Evolutionary conservation across 2,888 invertebrate species (phyloP), one percentile per base, ranked within the genome.

Genomic region (Lamellibrachia satsuma): DNA sequence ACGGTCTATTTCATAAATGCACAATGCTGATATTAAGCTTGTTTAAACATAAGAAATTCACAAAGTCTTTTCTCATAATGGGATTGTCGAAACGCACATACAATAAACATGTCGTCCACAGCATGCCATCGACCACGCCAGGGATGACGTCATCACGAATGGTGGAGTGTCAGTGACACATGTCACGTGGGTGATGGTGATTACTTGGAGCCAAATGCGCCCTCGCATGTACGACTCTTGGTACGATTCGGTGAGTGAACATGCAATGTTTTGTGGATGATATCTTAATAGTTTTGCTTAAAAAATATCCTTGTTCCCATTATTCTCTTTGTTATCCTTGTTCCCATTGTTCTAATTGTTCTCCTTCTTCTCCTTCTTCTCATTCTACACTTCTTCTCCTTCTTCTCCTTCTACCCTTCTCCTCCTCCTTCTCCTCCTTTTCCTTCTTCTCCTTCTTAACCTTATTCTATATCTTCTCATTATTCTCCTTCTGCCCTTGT

Each of bases 161-260:
- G 39, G 91, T 39, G 91, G 91, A 7, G 91, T 91, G 11, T 52
- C 52, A 52, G 52, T 52, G 11, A 91, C 91, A 22, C 3, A 52
- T 22, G 52, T 91, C 52, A 91, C 51, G 52, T 91, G 52, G 52
- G 91, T 52, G 91, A 52, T 91, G 52, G 91, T 91, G 91, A 91
- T 91, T 39, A 91, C 91, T 27, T 91, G 91, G 91, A 91, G 22
- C 39, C 6, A 27, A 11, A 52, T 91, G 91, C 3, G 3, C 9
- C 91, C 91, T 51, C 52, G 91, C 52, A 52, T 91, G 52, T 91
- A 51, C 52, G n/a, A 91, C 91, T 91, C 91, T 7, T 11, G 27
- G 9, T 11, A 91, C 51, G 91, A 91, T 4, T 11, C 11, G 91
- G 91, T 91, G 22, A 51, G 91, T 52, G 91, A 15, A 22, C 22